A percentile compares a stretch with the other conserved stretches of the same genome.
phyloP scores from a whole-genome alignment of 2,113 vertebrate genomes.

The Oplegnathus fasciatus region DNA sequence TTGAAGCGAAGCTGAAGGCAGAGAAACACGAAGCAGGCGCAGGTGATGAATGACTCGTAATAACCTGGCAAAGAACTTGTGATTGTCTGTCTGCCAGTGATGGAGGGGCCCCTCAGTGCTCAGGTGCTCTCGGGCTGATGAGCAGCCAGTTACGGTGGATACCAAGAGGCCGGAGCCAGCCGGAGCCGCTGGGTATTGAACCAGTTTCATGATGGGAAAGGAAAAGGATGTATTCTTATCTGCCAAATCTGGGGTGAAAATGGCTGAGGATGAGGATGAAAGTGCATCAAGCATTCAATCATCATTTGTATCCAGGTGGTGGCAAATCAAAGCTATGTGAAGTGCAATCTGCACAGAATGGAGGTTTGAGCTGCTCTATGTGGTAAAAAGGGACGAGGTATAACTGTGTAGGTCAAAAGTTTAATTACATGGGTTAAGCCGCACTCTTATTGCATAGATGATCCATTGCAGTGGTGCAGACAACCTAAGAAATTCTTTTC shows the following conservation, averaged over 20 bases:
- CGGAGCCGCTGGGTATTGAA: constrained; percentile 18
- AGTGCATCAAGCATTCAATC: constrained; percentile 22
- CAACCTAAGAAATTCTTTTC: constrained; percentile 32
- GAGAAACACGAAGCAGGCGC: constrained; percentile 45
- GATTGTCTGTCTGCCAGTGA: constrained; percentile 75
- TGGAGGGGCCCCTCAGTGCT: constrained; percentile 65
- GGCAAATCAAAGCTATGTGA: background rate
- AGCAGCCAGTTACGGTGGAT: constrained; percentile 51
- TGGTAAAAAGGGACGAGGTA: background rate
- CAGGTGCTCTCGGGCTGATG: constrained; percentile 61
- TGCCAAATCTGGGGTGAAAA: constrained; percentile 52
- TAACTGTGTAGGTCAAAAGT: constrained; percentile 18
- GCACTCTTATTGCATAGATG: constrained; percentile 25
- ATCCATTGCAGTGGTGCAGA: constrained; percentile 30
- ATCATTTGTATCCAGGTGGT: constrained; percentile 34
- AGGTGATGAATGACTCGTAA: constrained; percentile 81
- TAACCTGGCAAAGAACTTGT: constrained; percentile 66
- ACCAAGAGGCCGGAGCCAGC: constrained; percentile 34
- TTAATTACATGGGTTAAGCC: constrained; percentile 52
- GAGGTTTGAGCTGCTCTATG: background rate
- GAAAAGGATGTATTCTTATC: constrained; percentile 39
- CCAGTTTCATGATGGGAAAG: constrained; percentile 15
- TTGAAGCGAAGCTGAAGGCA: constrained; percentile 48
- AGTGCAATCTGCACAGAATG: background rate
- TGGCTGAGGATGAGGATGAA: constrained; percentile 18